A percentile compares a stretch with the other conserved stretches of the same genome.
Conservation (phyloP, 2,797 vertebrate genomes). For the Rhinatrema bivittatum region DNA sequence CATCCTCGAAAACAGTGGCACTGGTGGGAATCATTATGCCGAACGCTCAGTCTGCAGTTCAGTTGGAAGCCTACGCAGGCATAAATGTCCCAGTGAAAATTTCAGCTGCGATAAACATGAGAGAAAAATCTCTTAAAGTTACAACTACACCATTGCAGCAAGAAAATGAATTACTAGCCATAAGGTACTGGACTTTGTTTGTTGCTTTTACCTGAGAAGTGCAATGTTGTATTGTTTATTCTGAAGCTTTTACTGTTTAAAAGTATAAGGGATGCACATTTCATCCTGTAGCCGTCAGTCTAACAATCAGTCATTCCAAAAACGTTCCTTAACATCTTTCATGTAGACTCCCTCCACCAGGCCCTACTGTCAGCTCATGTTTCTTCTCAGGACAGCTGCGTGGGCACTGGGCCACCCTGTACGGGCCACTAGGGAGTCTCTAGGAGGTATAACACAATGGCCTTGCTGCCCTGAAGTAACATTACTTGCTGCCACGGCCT, state of each 20-base stretch:
- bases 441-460: no score
- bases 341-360: background rate
- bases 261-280: no score
- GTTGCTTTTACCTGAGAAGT: no score
- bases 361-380: background rate
- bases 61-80: slow-evolving; percentile 27
- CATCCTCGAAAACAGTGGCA: background rate
- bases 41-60: slow-evolving; percentile 37
- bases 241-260: background rate
- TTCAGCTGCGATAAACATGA: slow-evolving; percentile 33
- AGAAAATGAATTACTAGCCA: slow-evolving; percentile 26
- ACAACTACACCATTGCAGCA: slow-evolving; percentile 25
- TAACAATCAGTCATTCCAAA: no score
- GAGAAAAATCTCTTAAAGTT: slow-evolving; percentile 39
- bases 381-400: no score
- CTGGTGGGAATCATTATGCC: slow-evolving; percentile 43
- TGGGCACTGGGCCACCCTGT: no score
- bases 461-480: background rate
- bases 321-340: background rate
- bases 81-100: slow-evolving; percentile 24
- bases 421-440: no score
- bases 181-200: slow-evolving; percentile 5
- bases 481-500: background rate
- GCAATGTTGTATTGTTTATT: background rate
- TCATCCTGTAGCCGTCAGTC: no score